These are phyloP conservation scores for Charaxes varanes DNA, from an alignment of 1,140 invertebrate species.

Conservation along the genomic window DNA sequence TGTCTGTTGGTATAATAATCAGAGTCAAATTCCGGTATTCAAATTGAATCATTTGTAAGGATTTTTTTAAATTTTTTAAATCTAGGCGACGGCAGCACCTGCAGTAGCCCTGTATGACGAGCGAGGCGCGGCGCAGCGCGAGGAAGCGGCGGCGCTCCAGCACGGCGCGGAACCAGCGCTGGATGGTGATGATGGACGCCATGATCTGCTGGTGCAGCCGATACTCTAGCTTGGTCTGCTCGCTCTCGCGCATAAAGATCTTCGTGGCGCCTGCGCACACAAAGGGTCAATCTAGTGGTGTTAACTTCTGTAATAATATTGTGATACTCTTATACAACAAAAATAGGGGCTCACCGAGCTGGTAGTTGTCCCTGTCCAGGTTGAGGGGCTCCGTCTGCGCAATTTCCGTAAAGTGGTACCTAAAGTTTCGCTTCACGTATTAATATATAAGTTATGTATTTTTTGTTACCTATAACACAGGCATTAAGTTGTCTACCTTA, in stretches of 20 bases:
- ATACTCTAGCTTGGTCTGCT: constrained; percentile 94
- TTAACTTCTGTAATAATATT: not conserved
- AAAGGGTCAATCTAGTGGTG: not conserved
- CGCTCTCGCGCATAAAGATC: constrained; percentile 95
- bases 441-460: too few relatives aligned
- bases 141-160: constrained; percentile 87
- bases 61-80: too few relatives aligned
- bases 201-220: constrained; percentile 95
- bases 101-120: constrained; percentile 86
- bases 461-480: too few relatives aligned
- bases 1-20: constrained; percentile 32
- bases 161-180: constrained; percentile 92
- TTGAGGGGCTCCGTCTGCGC: too few relatives aligned
- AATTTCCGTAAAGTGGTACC: too few relatives aligned
- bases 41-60: not conserved
- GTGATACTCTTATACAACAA: too few relatives aligned
- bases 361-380: constrained; percentile 92
- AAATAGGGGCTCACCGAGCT: constrained; percentile 89
- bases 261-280: constrained; percentile 83
- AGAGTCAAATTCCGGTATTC: not conserved
- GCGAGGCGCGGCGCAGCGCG: constrained; percentile 81
- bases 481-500: too few relatives aligned
- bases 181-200: constrained; percentile 91
- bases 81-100: constrained; percentile 39
- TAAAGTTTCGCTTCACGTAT: too few relatives aligned